Percentiles rank a stretch among this genome's conserved stretches.
Conservation (phyloP, 1,140 invertebrate species). For the Propsilocerus akamusi region DNA sequence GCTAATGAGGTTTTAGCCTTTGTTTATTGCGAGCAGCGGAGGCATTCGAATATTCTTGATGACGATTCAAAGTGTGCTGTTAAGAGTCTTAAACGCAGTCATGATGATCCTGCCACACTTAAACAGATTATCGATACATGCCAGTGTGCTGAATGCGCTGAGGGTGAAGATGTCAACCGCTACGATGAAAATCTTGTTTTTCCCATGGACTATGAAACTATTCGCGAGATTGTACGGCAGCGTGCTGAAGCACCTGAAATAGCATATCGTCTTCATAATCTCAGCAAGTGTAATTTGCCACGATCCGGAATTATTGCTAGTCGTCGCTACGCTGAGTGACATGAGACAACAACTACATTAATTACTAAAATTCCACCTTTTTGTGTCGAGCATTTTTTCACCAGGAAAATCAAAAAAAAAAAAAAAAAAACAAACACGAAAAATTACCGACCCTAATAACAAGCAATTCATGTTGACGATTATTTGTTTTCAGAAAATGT, state of each 20-base stretch:
- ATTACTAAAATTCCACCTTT: too few species aligned
- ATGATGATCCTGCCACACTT: slow-evolving; percentile 15
- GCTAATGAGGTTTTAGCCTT: slow-evolving; percentile 14
- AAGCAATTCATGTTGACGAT: too few species aligned
- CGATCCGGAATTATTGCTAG: neutral
- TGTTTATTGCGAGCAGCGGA: slow-evolving; percentile 15
- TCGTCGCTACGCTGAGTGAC: neutral
- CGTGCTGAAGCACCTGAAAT: neutral
- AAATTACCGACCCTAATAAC: too few species aligned
- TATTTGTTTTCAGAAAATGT: too few species aligned
- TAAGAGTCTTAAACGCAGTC: slow-evolving; percentile 16
- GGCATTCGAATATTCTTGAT: slow-evolving; percentile 4
- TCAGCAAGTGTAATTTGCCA: neutral
- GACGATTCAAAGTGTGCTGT: slow-evolving; percentile 2
- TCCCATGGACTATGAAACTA: neutral
- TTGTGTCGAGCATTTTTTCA: too few species aligned
- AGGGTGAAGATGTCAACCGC: slow-evolving; percentile 17
- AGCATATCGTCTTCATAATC: neutral
- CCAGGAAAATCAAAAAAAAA: too few species aligned
- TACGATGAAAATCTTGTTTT: neutral
- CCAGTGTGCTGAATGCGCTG: slow-evolving; percentile 20
- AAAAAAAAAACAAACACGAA: too few species aligned
- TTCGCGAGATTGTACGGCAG: neutral
- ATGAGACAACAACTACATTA: too few species aligned
- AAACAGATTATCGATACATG: slow-evolving; percentile 18